Conservation (phyloP, 1,140 invertebrate species). For the Harpegnathos saltator region DNA sequence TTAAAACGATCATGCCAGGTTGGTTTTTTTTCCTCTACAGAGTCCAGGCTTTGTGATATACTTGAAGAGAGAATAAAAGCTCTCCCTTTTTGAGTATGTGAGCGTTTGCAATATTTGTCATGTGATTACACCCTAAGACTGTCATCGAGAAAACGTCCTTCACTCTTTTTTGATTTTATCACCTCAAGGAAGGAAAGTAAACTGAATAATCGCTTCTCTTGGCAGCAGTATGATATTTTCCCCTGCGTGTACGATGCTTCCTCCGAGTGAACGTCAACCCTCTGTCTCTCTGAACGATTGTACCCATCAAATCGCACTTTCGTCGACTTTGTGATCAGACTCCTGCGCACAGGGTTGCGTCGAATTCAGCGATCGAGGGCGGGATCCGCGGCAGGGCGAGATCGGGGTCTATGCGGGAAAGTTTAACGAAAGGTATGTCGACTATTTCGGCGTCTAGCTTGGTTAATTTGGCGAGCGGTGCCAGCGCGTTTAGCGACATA, state of each 20-base stretch:
- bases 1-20: no score
- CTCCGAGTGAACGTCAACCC: neutral
- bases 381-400: constrained; percentile 13
- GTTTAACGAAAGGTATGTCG: constrained; percentile 32
- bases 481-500: constrained; percentile 29
- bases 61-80: no score
- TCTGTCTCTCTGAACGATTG: neutral
- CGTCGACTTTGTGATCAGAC: constrained; percentile 15
- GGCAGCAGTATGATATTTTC: no score
- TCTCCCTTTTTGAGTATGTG: no score
- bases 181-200: no score
- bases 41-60: no score
- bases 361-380: constrained; percentile 47
- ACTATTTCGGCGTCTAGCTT: constrained; percentile 73
- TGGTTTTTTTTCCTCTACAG: no score
- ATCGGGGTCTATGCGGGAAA: constrained; percentile 55
- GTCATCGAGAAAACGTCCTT: no score
- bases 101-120: no score
- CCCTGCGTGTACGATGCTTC: neutral
- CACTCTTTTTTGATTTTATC: no score
- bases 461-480: constrained; percentile 72
- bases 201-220: no score
- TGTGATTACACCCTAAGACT: no score
- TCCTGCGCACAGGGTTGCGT: constrained; percentile 58
- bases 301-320: neutral